Evolutionary conservation across 92 coral and sea anemone species (phyloP).

Genomic region (Blastomussa wellsi): DNA sequence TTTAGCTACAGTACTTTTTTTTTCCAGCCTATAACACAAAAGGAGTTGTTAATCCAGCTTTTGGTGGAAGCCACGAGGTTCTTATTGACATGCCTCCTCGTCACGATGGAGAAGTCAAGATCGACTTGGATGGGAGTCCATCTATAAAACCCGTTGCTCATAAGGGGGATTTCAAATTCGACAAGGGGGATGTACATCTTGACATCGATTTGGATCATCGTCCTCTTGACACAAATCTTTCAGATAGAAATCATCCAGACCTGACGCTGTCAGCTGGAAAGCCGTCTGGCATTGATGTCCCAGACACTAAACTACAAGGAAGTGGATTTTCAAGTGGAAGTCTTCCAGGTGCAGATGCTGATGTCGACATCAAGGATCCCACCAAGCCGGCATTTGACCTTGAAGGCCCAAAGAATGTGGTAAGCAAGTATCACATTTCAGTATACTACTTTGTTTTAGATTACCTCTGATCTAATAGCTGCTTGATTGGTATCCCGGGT

Average conservation of each 20-base stretch:
- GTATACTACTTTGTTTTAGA: neutral
- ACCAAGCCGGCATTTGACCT: neutral
- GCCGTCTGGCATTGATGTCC: conserved; percentile 4
- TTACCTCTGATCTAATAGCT: no score
- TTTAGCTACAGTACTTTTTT: neutral
- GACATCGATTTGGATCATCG: conserved; percentile 27
- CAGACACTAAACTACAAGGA: conserved; percentile 2
- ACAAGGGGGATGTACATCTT: conserved; percentile 7
- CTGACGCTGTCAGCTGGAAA: neutral
- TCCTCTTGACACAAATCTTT: neutral
- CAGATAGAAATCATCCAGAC: neutral
- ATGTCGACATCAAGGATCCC: conserved; percentile 14
- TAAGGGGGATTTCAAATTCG: conserved; percentile 14
- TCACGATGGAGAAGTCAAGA: conserved; percentile 15
- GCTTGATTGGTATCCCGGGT: no score
- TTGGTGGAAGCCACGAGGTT: conserved; percentile 24
- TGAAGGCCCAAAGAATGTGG: neutral
- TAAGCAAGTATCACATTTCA: neutral
- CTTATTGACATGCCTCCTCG: conserved; percentile 21
- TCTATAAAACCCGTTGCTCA: neutral
- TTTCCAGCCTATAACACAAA: conserved; percentile 40
- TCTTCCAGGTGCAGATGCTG: conserved; percentile 26
- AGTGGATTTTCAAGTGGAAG: conserved; percentile 8
- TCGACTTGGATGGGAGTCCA: conserved; percentile 32
- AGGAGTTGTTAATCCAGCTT: conserved; percentile 45